Evolutionary conservation across 2,888 invertebrate genomes (phyloP), one percentile per base, ranked within the genome.

Genomic region (Mimumesa dahlbomi): DNA sequence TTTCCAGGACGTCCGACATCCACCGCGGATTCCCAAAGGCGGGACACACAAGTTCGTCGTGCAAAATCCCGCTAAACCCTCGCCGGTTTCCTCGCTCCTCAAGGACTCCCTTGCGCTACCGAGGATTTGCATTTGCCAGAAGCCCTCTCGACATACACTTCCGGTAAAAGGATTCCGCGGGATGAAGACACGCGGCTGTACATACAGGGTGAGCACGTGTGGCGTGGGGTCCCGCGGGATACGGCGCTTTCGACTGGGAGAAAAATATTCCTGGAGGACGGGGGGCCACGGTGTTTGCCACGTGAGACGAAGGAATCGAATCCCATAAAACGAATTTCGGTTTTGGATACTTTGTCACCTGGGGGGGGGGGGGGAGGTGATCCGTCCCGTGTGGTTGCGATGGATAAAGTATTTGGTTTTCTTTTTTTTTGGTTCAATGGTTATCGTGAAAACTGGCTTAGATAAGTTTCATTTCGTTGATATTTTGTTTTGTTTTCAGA

Each of bases 71-170:
- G 9, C n/a, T 34, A 34, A 34, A 34, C 34, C 34, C 34, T 34
- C n/a, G 18, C 11, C 22, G 34, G 16, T 11, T n/a, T 43, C 7
- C 25, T n/a, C 31, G 31, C 29, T 40, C 14, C 25, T 34, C 45
- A 7, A 18, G 31, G 13, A 14, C 14, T 11, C 43, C n/a, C 34
- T 25, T 0, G 25, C n/a, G n/a, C n/a, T n/a, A n/a, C 1, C 9
- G n/a, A n/a, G 25, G 48, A 25, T 42, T 63, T 31, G 16, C 38
- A 58, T 58, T 38, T 25, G 36, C 9, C 56, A n/a, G 18, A 21
- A 36, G 50, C 42, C 50, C 42, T 16, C 29, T 38, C n/a, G 34
- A 40, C 21, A 19, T 16, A 18, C 11, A 9, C 14, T 1, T 18
- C 4, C 7, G 7, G 52, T 14, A 29, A 52, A 45, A 45, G 61